Percentiles rank a stretch among this genome's conserved stretches.
Conservation (phyloP, 1,140 invertebrate genomes). For the Nylanderia fulva region DNA sequence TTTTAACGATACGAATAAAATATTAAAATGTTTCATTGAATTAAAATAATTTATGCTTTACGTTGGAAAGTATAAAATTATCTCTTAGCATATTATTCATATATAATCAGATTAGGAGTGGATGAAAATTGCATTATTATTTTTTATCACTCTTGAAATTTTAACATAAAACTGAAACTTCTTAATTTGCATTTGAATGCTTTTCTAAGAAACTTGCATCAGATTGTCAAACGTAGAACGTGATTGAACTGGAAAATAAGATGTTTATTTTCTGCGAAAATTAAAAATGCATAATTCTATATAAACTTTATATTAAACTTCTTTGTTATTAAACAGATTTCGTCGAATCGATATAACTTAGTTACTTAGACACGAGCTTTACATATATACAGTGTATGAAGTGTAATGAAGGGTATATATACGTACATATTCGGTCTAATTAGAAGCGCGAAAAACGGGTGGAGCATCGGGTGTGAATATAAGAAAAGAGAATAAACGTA, state of each 20-base stretch:
- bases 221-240: not conserved
- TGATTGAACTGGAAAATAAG: not conserved
- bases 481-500: constrained; percentile 40
- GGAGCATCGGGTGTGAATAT: not conserved
- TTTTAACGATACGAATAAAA: not conserved
- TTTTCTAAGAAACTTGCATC: not conserved
- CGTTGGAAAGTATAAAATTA: not conserved
- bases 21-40: not conserved
- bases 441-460: constrained; percentile 12
- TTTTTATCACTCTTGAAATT: not conserved
- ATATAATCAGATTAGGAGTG: not conserved
- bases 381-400: not conserved
- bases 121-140: not conserved
- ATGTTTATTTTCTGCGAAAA: not conserved
- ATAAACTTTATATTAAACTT: constrained; percentile 12
- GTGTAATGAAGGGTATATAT: not conserved
- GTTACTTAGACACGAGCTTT: not conserved
- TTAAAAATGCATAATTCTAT: not conserved
- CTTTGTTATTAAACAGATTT: not conserved
- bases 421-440: constrained; percentile 21
- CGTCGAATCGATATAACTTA: not conserved
- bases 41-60: not conserved
- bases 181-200: not conserved
- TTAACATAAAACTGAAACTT: not conserved
- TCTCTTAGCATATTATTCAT: not conserved